Evolutionary conservation across 2,888 invertebrate genomes (phyloP), one percentile per base, ranked within the genome.

Genomic region (Unio delphinus): DNA sequence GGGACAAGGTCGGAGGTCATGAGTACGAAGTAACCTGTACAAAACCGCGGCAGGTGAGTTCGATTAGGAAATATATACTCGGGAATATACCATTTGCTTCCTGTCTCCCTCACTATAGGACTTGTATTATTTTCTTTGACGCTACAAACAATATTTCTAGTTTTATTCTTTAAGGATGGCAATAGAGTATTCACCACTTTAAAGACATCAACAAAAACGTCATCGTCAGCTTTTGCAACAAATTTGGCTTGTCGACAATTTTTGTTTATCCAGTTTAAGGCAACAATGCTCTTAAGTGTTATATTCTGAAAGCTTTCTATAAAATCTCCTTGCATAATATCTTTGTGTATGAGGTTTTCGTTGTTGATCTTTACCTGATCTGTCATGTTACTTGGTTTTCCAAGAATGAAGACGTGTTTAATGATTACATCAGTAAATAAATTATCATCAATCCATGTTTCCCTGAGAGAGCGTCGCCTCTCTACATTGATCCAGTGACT

Each of bases 1-100:
- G 80, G 79, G 4, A 86, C 67, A 6, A 84, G 55, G 55, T 82
- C 78, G 7, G 79, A 64, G 8, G 87, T 83, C 61, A 87, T 74
- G 23, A 86, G 61, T 62, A 79, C 81, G 6, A 78, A 76, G 58
- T 85, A 83, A 7, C 88, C 88, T 15, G 86, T 82, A 72, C 89
- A 89, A 72, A 88, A 88, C 30, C 77, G 73, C 1, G 89, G 89
- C 68, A 79, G 83, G 64, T 76, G 68, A 20, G 68, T 81, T n/a
- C 70, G 57, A 57, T 77, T 79, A 11, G 77, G 74, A 45, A 84
- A 73, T 17, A 84, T 61, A 8, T 72, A 45, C 15, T 68, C 61
- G 7, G 80, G 79, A 34, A 86, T 79, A 70, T 77, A 83, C 86
- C 86, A 86, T 69, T 79, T 80, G 66, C 74, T 81, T 0, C 62